Evolutionary conservation across 2,888 invertebrate genomes (phyloP).

Genomic region (Phrixothrix hirtus): DNA sequence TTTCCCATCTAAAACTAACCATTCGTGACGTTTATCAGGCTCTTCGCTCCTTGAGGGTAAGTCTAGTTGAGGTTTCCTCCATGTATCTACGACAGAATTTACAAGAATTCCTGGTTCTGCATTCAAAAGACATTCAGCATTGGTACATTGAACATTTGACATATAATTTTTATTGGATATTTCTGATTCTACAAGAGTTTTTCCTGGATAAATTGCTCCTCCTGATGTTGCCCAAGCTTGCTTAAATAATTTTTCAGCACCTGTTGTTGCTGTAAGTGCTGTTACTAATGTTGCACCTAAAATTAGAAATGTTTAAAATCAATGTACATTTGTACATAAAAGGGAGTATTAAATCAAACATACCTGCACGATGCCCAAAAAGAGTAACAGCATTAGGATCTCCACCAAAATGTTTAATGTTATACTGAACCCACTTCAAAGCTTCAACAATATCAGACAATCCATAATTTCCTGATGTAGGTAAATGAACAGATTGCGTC

Average conservation of each 20-base stretch:
- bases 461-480: conserved; percentile 83
- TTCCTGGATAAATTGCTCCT: conserved; percentile 73
- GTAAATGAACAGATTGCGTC: conserved; percentile 70
- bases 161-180: conserved; percentile 66
- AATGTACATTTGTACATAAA: too few species aligned
- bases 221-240: conserved; percentile 81
- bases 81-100: conserved; percentile 71
- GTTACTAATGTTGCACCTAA: conserved; percentile 76
- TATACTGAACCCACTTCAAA: conserved; percentile 78
- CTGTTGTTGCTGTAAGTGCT: conserved; percentile 65
- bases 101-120: conserved; percentile 64
- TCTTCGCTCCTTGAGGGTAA: conserved; percentile 61
- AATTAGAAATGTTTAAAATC: too few species aligned
- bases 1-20: conserved; percentile 74
- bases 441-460: conserved; percentile 78
- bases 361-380: conserved; percentile 78
- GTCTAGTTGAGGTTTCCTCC: conserved; percentile 66
- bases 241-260: conserved; percentile 69
- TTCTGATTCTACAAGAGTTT: conserved; percentile 64
- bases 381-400: conserved; percentile 77
- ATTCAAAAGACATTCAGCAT: conserved; percentile 63
- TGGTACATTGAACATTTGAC: conserved; percentile 54
- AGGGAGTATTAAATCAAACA: conserved; percentile 2
- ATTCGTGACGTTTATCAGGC: conserved; percentile 66
- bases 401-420: conserved; percentile 84